Evolutionary conservation across 2,888 invertebrate species (phyloP).

Genomic region (Euplexia lucipara): DNA sequence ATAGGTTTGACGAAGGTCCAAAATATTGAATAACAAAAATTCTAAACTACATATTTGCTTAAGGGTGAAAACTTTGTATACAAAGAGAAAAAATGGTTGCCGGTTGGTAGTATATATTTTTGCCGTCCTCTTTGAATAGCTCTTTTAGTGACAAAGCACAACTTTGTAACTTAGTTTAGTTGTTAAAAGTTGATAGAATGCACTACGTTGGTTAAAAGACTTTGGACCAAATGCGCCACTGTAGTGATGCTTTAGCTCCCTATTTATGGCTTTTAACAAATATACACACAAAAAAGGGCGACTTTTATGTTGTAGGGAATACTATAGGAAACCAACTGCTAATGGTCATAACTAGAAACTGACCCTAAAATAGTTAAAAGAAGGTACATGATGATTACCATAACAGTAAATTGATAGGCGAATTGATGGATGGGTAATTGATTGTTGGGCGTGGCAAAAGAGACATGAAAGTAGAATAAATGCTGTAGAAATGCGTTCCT

Average conservation of each 20-base stretch:
- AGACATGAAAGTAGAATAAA: too few relatives aligned
- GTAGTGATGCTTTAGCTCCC: neutral
- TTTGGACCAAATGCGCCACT: neutral
- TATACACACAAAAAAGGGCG: too few relatives aligned
- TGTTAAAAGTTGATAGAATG: conserved; percentile 29
- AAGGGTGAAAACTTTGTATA: neutral
- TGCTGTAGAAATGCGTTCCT: too few relatives aligned
- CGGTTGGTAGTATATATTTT: conserved; percentile 9
- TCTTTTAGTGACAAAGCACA: conserved; percentile 15
- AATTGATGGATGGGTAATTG: too few relatives aligned
- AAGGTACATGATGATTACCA: too few relatives aligned
- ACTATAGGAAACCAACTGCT: too few relatives aligned
- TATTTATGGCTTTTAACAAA: neutral
- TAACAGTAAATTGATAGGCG: too few relatives aligned
- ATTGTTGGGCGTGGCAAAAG: too few relatives aligned
- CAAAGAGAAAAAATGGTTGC: neutral
- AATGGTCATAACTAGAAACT: too few relatives aligned
- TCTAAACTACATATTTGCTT: neutral
- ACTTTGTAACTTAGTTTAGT: conserved; percentile 37
- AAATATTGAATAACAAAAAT: conserved; percentile 18
- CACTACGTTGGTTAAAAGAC: conserved; percentile 17
- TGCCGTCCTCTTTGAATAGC: neutral
- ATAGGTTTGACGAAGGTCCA: conserved; percentile 35
- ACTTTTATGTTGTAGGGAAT: too few relatives aligned
- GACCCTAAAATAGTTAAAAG: too few relatives aligned